Evolutionary conservation across 2,797 vertebrate genomes (phyloP), one percentile per base, ranked within the genome.

Genomic region (Simalia tracyae): DNA sequence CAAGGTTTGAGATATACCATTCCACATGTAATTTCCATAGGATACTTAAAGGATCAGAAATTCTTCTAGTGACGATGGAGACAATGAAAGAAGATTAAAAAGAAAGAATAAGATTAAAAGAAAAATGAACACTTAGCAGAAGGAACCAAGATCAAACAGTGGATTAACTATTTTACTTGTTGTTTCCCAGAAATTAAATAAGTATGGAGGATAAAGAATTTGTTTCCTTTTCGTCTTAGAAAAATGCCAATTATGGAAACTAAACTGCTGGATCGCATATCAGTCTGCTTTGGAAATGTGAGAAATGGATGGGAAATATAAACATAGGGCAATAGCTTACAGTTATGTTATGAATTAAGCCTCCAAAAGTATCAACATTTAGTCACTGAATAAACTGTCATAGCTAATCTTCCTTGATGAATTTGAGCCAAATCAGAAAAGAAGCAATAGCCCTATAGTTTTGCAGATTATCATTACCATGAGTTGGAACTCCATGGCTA

Each of bases 281-380:
- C 97, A 96, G 94, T 97, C 97, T 98, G 97, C 97, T 97, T 97
- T 98, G 97, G 98, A 98, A 98, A 98, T 98, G 98, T 97, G 97
- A 98, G 97, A 98, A 98, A 98, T 98, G 97, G 97, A 97, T 97
- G 97, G 97, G 97, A 98, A 97, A 97, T 97, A 97, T 96, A 97
- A 98, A 98, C 97, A 98, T 88, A 95, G 92, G 92, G 97, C 97
- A 97, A 97, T 97, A 97, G 97, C 97, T 96, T 97, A 97, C 97
- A 97, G 97, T 98, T 97, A 98, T 98, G 98, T 98, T 98, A 97
- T 97, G 97, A 97, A 98, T 98, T 98, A 98, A 97, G 96, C 96
- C 96, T 97, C 96, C 97, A 96, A 97, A 92, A 98, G 97, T 98
- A 98, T 98, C 97, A 97, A 97, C 97, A 98, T 98, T 97, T 98